Percentiles rank a stretch among this genome's conserved stretches.
Evolutionary conservation across 2,113 vertebrate genomes (phyloP).

Genomic region (Pipra filicauda): DNA sequence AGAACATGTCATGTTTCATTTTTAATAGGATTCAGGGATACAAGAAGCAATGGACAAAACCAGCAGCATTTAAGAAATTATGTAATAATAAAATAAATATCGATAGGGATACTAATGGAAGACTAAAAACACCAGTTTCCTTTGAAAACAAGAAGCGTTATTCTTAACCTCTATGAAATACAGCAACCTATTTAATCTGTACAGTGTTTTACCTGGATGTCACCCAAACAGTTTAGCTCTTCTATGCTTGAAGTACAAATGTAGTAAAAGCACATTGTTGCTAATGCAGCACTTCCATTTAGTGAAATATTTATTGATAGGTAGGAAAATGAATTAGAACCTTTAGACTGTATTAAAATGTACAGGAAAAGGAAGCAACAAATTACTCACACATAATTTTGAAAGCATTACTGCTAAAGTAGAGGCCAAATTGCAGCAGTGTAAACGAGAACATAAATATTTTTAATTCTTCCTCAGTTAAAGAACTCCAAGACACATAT

Average conservation of each 20-base stretch:
- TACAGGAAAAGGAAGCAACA: constrained; percentile 32
- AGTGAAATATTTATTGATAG: constrained; percentile 50
- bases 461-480: constrained; percentile 33
- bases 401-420: constrained; percentile 18
- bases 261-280: constrained; percentile 21
- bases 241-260: constrained; percentile 9
- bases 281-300: constrained; percentile 40
- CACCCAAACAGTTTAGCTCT: neutral
- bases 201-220: neutral
- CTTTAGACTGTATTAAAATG: constrained; percentile 54
- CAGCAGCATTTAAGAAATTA: neutral
- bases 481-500: neutral
- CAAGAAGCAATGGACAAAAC: neutral
- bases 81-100: neutral
- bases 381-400: constrained; percentile 51
- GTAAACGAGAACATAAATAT: constrained; percentile 45
- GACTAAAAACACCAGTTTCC: neutral
- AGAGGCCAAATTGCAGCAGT: constrained; percentile 6
- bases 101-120: neutral
- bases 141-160: neutral
- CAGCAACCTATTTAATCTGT: neutral
- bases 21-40: neutral
- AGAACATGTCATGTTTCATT: neutral
- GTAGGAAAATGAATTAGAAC: constrained; percentile 42
- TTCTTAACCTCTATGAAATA: neutral